Conservation (phyloP, 2,797 vertebrate species). For the Decapterus maruadsi region DNA sequence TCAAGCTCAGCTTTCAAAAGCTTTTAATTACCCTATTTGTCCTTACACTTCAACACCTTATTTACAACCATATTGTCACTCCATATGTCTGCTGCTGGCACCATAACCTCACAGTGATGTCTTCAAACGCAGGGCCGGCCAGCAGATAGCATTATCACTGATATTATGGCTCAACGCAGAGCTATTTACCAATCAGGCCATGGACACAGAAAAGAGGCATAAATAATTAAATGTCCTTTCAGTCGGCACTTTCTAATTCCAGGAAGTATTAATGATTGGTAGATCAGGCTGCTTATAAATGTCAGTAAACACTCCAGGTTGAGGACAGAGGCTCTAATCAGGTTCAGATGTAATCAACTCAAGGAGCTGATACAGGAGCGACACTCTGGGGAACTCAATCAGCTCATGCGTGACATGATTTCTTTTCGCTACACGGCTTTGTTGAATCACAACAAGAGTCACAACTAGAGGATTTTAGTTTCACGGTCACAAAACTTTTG, state of each 20-base stretch:
- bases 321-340: constrained; percentile 67
- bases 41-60: constrained; percentile 7
- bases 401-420: constrained; percentile 27
- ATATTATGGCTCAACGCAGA: constrained; percentile 51
- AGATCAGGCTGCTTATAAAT: constrained; percentile 58
- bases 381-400: constrained; percentile 60
- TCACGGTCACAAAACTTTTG: constrained; percentile 56
- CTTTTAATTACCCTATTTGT: constrained; percentile 9
- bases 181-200: constrained; percentile 68
- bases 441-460: constrained; percentile 46
- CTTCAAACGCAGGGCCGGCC: constrained; percentile 23
- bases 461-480: constrained; percentile 48
- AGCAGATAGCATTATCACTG: constrained; percentile 34
- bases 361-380: constrained; percentile 58
- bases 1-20: constrained; percentile 31
- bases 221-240: constrained; percentile 71
- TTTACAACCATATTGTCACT: constrained; percentile 36
- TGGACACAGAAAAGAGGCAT: constrained; percentile 58
- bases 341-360: constrained; percentile 71
- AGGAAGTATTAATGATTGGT: constrained; percentile 65
- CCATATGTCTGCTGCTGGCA: constrained; percentile 44
- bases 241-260: constrained; percentile 68
- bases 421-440: constrained; percentile 31
- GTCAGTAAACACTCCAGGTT: constrained; percentile 73
- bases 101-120: constrained; percentile 19